Base-by-base conservation (phyloP, 2,113 vertebrate species). In the Vimba vimba region DNA sequence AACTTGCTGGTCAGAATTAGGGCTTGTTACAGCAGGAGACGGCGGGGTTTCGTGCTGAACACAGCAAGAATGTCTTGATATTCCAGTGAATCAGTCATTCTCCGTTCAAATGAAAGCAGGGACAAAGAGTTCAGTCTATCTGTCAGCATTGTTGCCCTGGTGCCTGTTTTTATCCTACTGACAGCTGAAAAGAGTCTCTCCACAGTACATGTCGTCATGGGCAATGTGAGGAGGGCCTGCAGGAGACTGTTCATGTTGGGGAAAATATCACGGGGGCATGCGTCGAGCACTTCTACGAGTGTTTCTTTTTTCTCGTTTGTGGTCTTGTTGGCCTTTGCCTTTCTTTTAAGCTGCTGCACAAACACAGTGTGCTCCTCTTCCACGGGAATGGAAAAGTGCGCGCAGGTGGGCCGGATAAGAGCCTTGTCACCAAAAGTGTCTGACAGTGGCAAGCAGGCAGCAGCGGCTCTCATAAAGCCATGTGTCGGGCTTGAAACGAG, bases 21-120 rank as follows among this genome's bases (percentile, higher is more conserved):
- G 39, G 39, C 39, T 39, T 27, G 39, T 47, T 47, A 47, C 9
- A 47, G 11, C 10, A 47, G 45, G 45, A 47, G 45, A 47, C 45
- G 9, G 2, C 45, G 45, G 45, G 45, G 10, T 11, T 47, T 47
- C 9, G 45, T 55, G 68, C 83, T 83, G 66, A 86, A 86, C 71
- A 11, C 27, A 27, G 76, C 64, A 62, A 89, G 87, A 19, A 89
- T 86, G 19, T 82, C 60, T 9, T 89, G 77, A 25, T 86, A 85
- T 62, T 89, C 77, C 76, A 86, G 43, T 23, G 47, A 68, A 73
- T 84, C 85, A 2, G 77, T 82, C 64, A 89, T 3, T 71, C 82
- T 69, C 43, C 83, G 64, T 47, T 89, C 59, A 68, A 89, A 89
- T 0, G 47, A 33, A 12, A 89, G 68, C 11, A 89, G 82, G 23